Base-by-base conservation (phyloP, 2,888 invertebrate species). In the Nebria brevicollis region DNA sequence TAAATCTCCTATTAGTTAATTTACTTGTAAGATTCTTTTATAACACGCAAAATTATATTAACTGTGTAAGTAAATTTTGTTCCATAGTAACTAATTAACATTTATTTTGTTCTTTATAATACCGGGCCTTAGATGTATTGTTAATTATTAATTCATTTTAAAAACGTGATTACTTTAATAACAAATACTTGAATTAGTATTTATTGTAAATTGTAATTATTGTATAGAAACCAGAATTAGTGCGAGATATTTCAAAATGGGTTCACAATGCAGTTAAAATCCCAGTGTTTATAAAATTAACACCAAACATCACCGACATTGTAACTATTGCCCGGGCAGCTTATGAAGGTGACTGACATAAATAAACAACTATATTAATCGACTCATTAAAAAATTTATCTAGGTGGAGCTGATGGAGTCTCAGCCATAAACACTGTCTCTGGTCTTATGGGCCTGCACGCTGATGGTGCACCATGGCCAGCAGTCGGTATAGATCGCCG, bases 341-440 rank as follows among this genome's bases (percentile, higher is more conserved):
- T 0, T 90, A 96, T 85, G 94, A 95, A 90, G 97, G 96, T 94
- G 88, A 82, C 26, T 54, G 6, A 15, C 10, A 41, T 34, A 34
- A 34, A 34, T 34, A 34, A 34, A 34, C 34, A 34, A 34, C 1
- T 34, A 34, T 5, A 20, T 64, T 75, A 80, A 42, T 77, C 25
- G 26, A 76, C 64, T 15, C 6, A 11, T 66, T 10, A 34, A 34
- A 34, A 34, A 1, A 34, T 2, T 34, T 34, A 4, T 34, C 8
- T 81, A 95, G 97, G 98, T 78, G 94, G 95, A 2, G 99, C 99
- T 0, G 93, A 94, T 88, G 99, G 99, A 0, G 98, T 99, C 0
- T 96, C 99, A 0, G 98, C 98, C 0, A 99, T 99, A 81, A 99
- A 99, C 89, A 99, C 99, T 0, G 96, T 99, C 0, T 97, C 97